Evolutionary conservation across 2,888 invertebrate species (phyloP), one percentile per base, ranked within the genome.

Genomic region (Willowsia nigromaculata): DNA sequence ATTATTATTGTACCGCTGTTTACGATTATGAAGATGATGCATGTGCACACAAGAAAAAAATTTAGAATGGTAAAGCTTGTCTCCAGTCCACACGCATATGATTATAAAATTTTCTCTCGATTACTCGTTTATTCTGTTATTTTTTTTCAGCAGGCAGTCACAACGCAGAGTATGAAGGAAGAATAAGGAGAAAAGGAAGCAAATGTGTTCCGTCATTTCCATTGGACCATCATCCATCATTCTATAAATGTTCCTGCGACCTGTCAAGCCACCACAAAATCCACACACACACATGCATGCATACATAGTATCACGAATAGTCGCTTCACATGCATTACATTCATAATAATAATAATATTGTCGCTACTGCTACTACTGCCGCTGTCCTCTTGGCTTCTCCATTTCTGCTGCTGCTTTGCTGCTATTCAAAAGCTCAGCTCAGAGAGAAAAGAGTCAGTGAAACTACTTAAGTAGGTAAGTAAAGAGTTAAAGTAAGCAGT

Each of bases 191-290:
- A 78, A 85, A 85, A 85, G 85, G 85, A 85, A 85, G 87, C 80
- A 87, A 87, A 87, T 81, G 81, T 74, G 87, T 87, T 71, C 86
- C 81, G 87, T 81, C 87, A 81, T 87, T 87, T 87, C 87, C 87
- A 87, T 87, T 81, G 87, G 71, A 87, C 86, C 68, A 86, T 87
- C 81, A 87, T 87, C 81, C 87, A 87, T 87, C 87, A 87, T 87
- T 81, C 71, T 81, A 87, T 81, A 87, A 87, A 81, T 87, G 87
- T 87, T 87, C 87, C 87, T 87, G 71, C 53, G 80, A 86, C 86
- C 87, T 87, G 87, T 87, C 87, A 87, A 87, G 76, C 81, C 37
- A 53, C 78, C 78, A 78, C 78, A 78, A 78, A 78, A 74, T 74
- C 74, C 78, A 56, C 56, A 59, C 30, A 76, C 11, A 80, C 40